These are phyloP conservation scores for Heterocephalus glaber DNA, from an alignment of 2,113 vertebrate species.

Conservation along the genomic window DNA sequence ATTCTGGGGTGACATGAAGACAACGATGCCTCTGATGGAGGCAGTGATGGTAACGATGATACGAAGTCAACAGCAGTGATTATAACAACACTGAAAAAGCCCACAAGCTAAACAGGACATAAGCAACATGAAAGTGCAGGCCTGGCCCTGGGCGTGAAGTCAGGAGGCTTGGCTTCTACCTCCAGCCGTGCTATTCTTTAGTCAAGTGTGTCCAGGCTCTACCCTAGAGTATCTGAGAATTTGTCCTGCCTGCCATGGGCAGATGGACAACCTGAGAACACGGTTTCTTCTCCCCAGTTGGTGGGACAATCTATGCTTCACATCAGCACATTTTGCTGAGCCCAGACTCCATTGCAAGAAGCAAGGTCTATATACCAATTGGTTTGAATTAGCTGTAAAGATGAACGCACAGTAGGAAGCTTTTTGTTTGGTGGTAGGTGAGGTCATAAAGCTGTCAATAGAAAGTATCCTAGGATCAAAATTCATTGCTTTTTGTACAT, in stretches of 20 bases:
- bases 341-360: not conserved
- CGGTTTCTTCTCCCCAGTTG: rapidly evolving
- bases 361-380: not conserved
- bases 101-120: not conserved
- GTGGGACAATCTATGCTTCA: not conserved
- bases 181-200: not conserved
- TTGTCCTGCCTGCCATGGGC: rapidly evolving
- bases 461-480: not conserved
- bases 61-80: not conserved
- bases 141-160: not conserved
- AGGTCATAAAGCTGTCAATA: not conserved
- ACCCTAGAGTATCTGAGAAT: not conserved
- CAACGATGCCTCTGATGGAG: not conserved
- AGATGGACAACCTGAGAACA: not conserved
- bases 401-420: too few relatives aligned
- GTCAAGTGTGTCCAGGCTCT: not conserved
- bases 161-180: rapidly evolving
- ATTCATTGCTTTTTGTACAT: not conserved
- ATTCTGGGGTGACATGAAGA: rapidly evolving
- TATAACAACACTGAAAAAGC: not conserved
- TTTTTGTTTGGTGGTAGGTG: not conserved
- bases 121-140: not conserved
- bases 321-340: not conserved
- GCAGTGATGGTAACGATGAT: too few relatives aligned
- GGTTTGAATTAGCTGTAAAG: not conserved